Base-by-base conservation (phyloP, 1,140 invertebrate genomes). In the Drosophila prosaltans region DNA sequence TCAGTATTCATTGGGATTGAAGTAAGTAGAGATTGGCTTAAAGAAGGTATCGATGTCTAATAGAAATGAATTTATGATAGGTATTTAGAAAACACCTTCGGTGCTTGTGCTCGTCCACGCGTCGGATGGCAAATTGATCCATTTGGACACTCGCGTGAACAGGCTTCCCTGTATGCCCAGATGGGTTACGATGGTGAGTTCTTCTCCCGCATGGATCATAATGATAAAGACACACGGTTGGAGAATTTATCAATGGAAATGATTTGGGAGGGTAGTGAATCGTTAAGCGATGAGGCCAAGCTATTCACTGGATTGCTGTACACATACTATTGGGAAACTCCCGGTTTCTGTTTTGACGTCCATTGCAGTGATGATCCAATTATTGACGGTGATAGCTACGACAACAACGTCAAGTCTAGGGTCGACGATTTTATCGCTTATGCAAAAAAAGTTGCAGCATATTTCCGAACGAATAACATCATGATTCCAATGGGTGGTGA, bases 101-200 rank as follows among this genome's bases (percentile, higher is more conserved):
- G 97, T 0, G 93, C 94, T 16, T 98, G 97, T 91, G 97, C 94
- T 0, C 92, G 95, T 9, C 97, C 97, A 0, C 94, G 94, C 54
- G 94, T 97, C 8, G 97, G 96, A 4, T 98, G 98, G 97, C 98
- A 98, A 92, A 98, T 98, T 58, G 97, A 98, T 93, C 97, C 97
- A 0, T 98, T 98, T 88, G 97, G 97, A 0, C 98, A 99, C 86
- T 97, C 97, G 0, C 92, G 96, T 30, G 97, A 98, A 58, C 95
- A 96, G 92, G 97, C 97, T 0, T 97, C 96, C 0, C 93, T 98
- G 1, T 96, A 98, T 84, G 95, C 97, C 0, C 95, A 95, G 54
- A 94, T 97, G 93, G 96, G 96, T 1, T 99, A 96, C 90, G 97
- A 98, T 92, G 98, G 97, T 0, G 92, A 98, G 51, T 97, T 98